Conservation (phyloP, 2,888 invertebrate genomes). For the Bursaphelenchus okinawaensis region DNA sequence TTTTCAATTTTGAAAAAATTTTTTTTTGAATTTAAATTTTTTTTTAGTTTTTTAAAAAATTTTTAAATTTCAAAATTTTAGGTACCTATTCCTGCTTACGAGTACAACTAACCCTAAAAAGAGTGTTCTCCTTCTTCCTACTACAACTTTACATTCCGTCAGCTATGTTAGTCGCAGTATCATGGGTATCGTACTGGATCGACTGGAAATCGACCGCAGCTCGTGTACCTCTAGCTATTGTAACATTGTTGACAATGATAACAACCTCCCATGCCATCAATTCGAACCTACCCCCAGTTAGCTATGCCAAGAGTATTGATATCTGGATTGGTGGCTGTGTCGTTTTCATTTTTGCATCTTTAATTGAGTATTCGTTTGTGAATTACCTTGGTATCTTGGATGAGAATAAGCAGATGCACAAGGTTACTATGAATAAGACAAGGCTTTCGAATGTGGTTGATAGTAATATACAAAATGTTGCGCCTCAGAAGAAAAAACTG, state of each 20-base stretch:
- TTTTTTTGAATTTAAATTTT: too few relatives aligned
- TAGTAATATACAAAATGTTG: constrained; percentile 27
- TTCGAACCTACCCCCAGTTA: constrained; percentile 56
- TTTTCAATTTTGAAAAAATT: too few relatives aligned
- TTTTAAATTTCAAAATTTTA: too few relatives aligned
- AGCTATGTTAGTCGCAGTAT: constrained; percentile 31
- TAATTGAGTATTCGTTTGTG: constrained; percentile 56
- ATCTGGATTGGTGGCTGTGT: constrained; percentile 45
- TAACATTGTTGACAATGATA: constrained; percentile 57
- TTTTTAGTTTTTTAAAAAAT: too few relatives aligned
- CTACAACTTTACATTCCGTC: constrained; percentile 44
- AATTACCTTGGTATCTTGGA: constrained; percentile 57
- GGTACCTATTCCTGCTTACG: constrained; percentile 53
- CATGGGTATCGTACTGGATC: constrained; percentile 40
- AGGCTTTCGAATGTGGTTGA: constrained; percentile 54
- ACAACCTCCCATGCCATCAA: constrained; percentile 57
- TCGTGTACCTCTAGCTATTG: constrained; percentile 56
- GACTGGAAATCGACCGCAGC: constrained; percentile 58
- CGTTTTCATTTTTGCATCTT: constrained; percentile 55
- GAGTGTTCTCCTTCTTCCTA: constrained; percentile 58
- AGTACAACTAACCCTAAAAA: constrained; percentile 46
- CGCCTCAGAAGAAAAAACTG: constrained; percentile 13
- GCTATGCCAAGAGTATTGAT: constrained; percentile 57
- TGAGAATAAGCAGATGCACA: constrained; percentile 53
- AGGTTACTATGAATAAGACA: constrained; percentile 49